phyloP scores from a whole-genome alignment of 2,797 vertebrate species.

The Steatocranus sp. region DNA sequence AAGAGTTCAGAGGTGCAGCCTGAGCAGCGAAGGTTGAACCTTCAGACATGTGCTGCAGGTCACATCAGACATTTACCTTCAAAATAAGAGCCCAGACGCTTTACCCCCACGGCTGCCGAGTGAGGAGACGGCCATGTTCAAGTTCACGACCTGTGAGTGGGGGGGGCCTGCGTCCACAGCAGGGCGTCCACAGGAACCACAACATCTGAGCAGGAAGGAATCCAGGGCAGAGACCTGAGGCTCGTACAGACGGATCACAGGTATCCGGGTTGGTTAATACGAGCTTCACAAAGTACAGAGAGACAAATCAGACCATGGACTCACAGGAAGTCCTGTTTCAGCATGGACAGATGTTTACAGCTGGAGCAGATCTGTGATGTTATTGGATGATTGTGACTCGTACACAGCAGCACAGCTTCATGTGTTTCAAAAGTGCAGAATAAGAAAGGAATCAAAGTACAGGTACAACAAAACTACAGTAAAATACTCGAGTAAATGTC shows the following conservation, averaged over 20 bases:
- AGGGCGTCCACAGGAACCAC: not conserved
- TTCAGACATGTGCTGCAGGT: not conserved
- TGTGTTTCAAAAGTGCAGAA: not conserved
- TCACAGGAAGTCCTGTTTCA: not conserved
- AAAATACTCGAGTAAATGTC: too few species aligned
- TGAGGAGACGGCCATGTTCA: not conserved
- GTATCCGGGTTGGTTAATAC: not conserved
- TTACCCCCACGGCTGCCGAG: not conserved
- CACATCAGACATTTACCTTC: not conserved
- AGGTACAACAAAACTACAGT: not conserved
- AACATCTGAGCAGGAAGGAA: not conserved
- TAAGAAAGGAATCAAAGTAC: not conserved
- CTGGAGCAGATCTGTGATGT: too few species aligned
- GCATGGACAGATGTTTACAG: too few species aligned
- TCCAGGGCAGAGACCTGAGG: not conserved
- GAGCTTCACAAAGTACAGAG: not conserved
- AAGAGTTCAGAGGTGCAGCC: not conserved
- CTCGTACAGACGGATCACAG: not conserved
- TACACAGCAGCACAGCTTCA: not conserved
- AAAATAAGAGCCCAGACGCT: not conserved
- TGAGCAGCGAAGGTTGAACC: not conserved
- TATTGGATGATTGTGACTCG: not conserved
- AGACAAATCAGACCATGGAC: not conserved
- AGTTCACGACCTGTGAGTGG: not conserved
- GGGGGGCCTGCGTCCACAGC: not conserved